Evolutionary conservation across 2,797 vertebrate genomes (phyloP).

Genomic region (Streptopelia turtur): DNA sequence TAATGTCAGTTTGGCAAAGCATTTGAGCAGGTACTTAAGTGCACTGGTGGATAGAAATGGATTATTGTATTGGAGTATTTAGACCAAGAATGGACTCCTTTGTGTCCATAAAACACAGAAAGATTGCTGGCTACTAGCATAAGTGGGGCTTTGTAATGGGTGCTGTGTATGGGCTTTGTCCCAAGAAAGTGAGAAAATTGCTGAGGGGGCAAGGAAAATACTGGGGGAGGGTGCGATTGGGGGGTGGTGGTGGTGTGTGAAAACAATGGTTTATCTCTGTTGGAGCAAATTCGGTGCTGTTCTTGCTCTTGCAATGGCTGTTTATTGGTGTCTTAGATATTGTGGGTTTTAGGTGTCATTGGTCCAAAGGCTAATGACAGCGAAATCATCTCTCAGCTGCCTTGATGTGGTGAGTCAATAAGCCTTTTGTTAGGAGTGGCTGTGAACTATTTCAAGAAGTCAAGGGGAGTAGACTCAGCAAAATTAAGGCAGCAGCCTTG

Average conservation of each 20-base stretch:
- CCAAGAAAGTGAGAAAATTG: neutral
- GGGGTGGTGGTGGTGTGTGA: neutral
- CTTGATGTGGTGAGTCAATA: neutral
- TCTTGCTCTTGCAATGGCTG: neutral
- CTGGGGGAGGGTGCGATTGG: rapidly evolving
- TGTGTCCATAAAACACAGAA: neutral
- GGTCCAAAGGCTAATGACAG: neutral
- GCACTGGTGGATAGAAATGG: neutral
- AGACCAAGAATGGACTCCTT: neutral
- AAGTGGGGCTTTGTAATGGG: neutral
- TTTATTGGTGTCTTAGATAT: neutral
- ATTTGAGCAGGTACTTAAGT: neutral
- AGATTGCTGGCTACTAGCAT: neutral
- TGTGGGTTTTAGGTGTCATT: neutral
- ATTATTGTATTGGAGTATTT: neutral
- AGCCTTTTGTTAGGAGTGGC: rapidly evolving
- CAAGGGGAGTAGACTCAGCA: neutral
- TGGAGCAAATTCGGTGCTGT: neutral
- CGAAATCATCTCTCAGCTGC: neutral
- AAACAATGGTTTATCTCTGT: neutral
- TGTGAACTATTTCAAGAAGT: neutral
- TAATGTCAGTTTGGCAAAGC: neutral
- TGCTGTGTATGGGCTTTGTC: neutral
- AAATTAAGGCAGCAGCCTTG: rapidly evolving
- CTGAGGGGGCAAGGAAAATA: neutral